Evolutionary conservation across 2,113 vertebrate genomes (phyloP).

Genomic region (Microcebus jonahi): DNA sequence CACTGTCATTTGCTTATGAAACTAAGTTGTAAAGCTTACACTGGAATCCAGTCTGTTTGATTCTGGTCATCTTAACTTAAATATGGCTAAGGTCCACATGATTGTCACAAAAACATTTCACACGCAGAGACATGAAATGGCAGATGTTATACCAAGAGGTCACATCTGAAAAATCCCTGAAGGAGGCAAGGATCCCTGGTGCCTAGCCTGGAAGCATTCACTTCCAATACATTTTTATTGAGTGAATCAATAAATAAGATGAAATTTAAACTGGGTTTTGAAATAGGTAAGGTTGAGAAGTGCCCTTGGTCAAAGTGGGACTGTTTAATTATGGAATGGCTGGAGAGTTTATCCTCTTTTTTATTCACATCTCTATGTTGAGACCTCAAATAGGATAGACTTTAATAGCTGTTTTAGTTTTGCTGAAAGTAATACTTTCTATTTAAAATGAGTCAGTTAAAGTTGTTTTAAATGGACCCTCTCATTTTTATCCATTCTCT

Average conservation of each 20-base stretch:
- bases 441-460: not conserved
- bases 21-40: not conserved
- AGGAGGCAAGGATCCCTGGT: not conserved
- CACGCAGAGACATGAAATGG: not conserved
- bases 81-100: not conserved
- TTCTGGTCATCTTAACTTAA: not conserved
- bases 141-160: not conserved
- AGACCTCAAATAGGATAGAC: not conserved
- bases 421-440: not conserved
- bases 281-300: not conserved
- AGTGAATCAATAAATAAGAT: not conserved
- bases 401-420: constrained; percentile 9
- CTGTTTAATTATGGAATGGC: not conserved
- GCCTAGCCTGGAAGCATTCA: not conserved
- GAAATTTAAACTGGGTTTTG: not conserved
- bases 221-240: not conserved
- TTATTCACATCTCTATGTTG: not conserved
- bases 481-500: not conserved
- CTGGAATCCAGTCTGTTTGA: not conserved
- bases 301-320: not conserved
- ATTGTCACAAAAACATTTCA: not conserved
- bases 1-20: not conserved
- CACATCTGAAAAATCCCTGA: not conserved
- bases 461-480: not conserved
- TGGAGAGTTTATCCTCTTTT: not conserved